A percentile compares a stretch with the other conserved stretches of the same genome.
phyloP scores from a whole-genome alignment of 2,888 invertebrate species.

The Cataglyphis rosenhaueri region DNA sequence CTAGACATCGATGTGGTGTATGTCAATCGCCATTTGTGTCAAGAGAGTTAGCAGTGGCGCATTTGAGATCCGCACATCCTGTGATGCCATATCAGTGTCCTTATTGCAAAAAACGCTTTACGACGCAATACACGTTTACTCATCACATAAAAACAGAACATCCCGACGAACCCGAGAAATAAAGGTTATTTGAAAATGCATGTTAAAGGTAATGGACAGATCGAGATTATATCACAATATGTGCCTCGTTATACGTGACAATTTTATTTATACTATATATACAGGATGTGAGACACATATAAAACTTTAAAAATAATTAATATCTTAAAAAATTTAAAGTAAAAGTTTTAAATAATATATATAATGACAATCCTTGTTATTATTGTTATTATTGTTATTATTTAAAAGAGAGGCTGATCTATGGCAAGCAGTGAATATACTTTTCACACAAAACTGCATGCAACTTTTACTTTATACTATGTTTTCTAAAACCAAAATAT shows the following conservation, averaged over 20 bases:
- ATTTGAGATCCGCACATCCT: constrained; percentile 82
- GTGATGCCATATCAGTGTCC: constrained; percentile 82
- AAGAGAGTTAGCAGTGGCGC: constrained; percentile 81
- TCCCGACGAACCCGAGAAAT: constrained; percentile 80
- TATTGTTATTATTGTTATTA: background rate
- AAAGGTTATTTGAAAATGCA: constrained; percentile 42
- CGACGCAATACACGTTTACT: constrained; percentile 80
- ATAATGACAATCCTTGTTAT: background rate
- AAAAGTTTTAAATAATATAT: background rate
- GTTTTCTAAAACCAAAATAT: background rate
- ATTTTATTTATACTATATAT: constrained; percentile 42
- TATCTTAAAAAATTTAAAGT: background rate
- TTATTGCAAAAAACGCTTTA: constrained; percentile 81
- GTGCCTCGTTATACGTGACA: constrained; percentile 59
- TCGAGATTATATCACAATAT: constrained; percentile 55
- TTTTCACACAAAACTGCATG: background rate
- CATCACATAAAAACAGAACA: constrained; percentile 81
- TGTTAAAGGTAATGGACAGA: background rate
- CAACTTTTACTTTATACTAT: background rate
- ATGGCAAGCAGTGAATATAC: background rate
- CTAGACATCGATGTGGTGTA: constrained; percentile 81
- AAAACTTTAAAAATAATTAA: background rate
- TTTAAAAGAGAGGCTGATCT: background rate
- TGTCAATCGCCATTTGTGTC: constrained; percentile 81
- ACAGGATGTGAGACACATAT: background rate